phyloP scores from a whole-genome alignment of 2,888 invertebrate species.

The Pterostichus madidus region DNA sequence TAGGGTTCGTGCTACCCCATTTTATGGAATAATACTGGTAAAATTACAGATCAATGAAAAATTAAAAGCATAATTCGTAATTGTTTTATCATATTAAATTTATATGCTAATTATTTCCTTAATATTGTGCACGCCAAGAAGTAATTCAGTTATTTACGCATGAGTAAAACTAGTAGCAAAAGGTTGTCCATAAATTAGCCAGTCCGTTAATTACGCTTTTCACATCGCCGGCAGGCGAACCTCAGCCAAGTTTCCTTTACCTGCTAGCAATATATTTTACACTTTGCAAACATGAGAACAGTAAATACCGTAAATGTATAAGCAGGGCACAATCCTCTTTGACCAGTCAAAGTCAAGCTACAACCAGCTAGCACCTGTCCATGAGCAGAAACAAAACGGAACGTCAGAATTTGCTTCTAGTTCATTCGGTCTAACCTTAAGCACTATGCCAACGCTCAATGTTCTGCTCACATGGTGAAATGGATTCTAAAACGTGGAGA shows the following conservation, averaged over 20 bases:
- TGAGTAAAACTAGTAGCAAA: slow-evolving; percentile 27
- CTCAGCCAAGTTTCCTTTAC: slow-evolving; percentile 44
- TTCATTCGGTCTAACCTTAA: slow-evolving; percentile 6
- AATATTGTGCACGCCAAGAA: slow-evolving; percentile 9
- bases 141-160: slow-evolving; percentile 31
- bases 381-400: slow-evolving; percentile 1
- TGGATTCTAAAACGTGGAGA: slow-evolving; percentile 41
- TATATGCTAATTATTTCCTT: too few species aligned
- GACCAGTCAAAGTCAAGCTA: slow-evolving; percentile 34
- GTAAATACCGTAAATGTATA: slow-evolving; percentile 29
- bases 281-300: slow-evolving; percentile 45
- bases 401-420: slow-evolving; percentile 7
- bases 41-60: too few species aligned
- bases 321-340: slow-evolving; percentile 17
- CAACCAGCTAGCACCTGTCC: neutral
- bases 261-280: slow-evolving; percentile 41
- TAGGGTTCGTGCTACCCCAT: too few species aligned
- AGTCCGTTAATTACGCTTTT: slow-evolving; percentile 46
- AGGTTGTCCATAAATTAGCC: slow-evolving; percentile 49
- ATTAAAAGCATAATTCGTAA: too few species aligned
- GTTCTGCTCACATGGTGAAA: slow-evolving; percentile 18
- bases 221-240: slow-evolving; percentile 20
- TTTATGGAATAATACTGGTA: too few species aligned
- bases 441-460: neutral
- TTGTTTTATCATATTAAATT: too few species aligned